These are phyloP conservation scores for Hylaeus volcanicus DNA, from an alignment of 1,140 invertebrate genomes.

Conservation along the genomic window DNA sequence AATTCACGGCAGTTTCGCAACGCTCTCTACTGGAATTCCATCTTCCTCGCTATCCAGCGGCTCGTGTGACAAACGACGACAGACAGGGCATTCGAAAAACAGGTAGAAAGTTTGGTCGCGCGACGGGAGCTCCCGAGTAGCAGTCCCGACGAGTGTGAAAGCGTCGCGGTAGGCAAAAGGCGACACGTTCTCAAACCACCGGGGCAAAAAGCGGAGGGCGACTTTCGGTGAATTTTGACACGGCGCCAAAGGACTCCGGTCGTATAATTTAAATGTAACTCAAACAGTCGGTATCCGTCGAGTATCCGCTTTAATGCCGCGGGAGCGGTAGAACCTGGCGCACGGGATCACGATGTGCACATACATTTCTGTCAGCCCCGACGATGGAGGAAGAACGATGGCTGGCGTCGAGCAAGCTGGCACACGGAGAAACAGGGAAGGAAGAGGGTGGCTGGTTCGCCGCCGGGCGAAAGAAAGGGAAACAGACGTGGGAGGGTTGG, in stretches of 20 bases:
- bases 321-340: not conserved
- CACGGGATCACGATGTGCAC: slow-evolving; percentile 35
- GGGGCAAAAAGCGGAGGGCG: not conserved
- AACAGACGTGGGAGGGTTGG: slow-evolving; percentile 41
- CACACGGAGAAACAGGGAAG: slow-evolving; percentile 23
- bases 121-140: not conserved
- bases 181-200: not conserved
- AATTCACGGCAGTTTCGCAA: no score
- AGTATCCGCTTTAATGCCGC: slow-evolving; percentile 39
- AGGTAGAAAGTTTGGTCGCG: no score
- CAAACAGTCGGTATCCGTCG: slow-evolving; percentile 37
- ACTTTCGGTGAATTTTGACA: slow-evolving; percentile 22
- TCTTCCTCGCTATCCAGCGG: no score
- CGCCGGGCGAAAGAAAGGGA: slow-evolving; percentile 50
- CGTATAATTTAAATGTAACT: slow-evolving; percentile 47
- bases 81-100: no score
- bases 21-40: no score
- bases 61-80: no score
- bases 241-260: not conserved
- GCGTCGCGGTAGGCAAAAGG: not conserved
- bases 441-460: slow-evolving; percentile 46
- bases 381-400: slow-evolving; percentile 38
- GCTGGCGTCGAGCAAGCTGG: slow-evolving; percentile 17
- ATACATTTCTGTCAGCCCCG: slow-evolving; percentile 38
- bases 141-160: not conserved